Evolutionary conservation across 2,113 vertebrate genomes (phyloP).

Genomic region (Chaenogobius annularis): DNA sequence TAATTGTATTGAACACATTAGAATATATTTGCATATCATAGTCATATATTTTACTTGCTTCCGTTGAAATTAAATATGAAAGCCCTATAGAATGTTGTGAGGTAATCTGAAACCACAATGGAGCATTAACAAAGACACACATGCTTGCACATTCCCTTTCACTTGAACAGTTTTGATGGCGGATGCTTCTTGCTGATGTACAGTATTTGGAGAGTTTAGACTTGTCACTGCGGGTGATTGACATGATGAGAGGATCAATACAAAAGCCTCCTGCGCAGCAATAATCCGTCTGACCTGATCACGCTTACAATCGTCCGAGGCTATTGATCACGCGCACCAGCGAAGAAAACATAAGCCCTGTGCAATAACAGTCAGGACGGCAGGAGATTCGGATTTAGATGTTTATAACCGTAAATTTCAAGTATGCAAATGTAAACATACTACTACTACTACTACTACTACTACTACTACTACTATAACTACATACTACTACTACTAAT

Average conservation of each 20-base stretch:
- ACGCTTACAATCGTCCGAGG: conserved; percentile 71
- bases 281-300: conserved; percentile 77
- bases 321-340: conserved; percentile 70
- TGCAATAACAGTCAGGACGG: conserved; percentile 65
- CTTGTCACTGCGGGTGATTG: conserved; percentile 70
- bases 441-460: too few relatives aligned
- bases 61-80: background rate
- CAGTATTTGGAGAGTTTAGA: conserved; percentile 65
- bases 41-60: background rate
- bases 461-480: too few relatives aligned
- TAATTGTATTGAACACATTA: too few relatives aligned
- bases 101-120: background rate
- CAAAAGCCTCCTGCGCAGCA: conserved; percentile 70
- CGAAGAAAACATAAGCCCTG: conserved; percentile 66
- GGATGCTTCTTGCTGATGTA: conserved; percentile 61
- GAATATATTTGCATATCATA: background rate
- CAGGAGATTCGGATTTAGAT: background rate
- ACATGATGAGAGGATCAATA: conserved; percentile 75
- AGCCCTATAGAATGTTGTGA: background rate
- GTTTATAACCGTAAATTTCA: background rate
- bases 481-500: too few relatives aligned
- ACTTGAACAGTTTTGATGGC: conserved; percentile 11
- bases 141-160: background rate
- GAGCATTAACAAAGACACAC: background rate
- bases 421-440: too few relatives aligned